Percentiles rank a stretch among this genome's conserved stretches.
Evolutionary conservation across 2,113 vertebrate species (phyloP).

Genomic region (Bagarius yarrelli): DNA sequence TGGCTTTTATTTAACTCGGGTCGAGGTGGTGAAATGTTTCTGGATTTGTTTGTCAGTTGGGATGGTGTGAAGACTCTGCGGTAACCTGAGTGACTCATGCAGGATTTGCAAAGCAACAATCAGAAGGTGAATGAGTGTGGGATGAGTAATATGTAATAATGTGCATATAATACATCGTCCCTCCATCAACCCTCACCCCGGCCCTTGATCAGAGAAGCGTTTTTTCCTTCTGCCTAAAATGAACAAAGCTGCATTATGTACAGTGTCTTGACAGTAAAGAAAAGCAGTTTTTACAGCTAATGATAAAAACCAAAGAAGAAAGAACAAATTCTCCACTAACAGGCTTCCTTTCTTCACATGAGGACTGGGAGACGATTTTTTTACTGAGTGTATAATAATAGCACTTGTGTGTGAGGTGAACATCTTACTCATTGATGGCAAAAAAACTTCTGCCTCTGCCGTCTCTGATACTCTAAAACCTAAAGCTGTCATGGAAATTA

Average conservation of each 20-base stretch:
- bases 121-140: slow-evolving; percentile 23
- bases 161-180: not conserved
- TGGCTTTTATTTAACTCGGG: slow-evolving; percentile 18
- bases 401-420: not conserved
- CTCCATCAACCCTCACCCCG: not conserved
- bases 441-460: no score
- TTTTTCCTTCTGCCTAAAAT: not conserved
- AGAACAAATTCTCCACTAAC: no score
- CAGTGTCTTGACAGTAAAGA: no score
- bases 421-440: not conserved
- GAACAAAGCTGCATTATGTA: not conserved
- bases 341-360: no score
- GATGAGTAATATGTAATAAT: slow-evolving; percentile 12
- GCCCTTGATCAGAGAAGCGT: not conserved
- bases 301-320: no score
- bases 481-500: not conserved
- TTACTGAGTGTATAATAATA: not conserved
- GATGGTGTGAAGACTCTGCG: slow-evolving; percentile 4
- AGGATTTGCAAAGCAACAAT: slow-evolving; percentile 30
- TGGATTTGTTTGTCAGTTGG: slow-evolving; percentile 28
- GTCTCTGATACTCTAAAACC: no score
- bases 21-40: slow-evolving; percentile 24
- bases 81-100: slow-evolving; percentile 42
- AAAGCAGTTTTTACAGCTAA: no score
- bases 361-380: not conserved